Evolutionary conservation across 2,888 invertebrate genomes (phyloP), one percentile per base, ranked within the genome.

Genomic region (Epistrophe grossulariae): DNA sequence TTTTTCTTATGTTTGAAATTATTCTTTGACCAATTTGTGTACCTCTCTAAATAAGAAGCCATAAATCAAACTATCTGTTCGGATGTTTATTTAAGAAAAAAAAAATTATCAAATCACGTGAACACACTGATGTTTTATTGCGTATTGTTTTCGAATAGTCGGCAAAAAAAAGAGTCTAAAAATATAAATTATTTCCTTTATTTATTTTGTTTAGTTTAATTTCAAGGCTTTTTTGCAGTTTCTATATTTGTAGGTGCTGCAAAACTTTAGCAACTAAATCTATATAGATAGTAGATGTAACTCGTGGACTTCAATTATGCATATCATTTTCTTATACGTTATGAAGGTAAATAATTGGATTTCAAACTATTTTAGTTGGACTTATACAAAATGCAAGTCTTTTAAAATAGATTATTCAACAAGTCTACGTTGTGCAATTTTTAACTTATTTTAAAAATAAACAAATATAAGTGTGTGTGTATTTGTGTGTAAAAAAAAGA

Each of bases 291-390:
- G 31, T 6, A 38, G 11, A 66, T 66, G 19, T 50, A 66, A 66
- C 31, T 66, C 10, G 48, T 66, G 35, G n/a, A 64, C n/a, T 40
- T 19, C 3, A 64, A n/a, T 43, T 28, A 45, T 31, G 31, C 13
- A 48, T 35, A n/a, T 6, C n/a, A 5, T 48, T 35, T 5, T 17
- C 11, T n/a, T 31, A 5, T 66, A 4, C 7, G 35, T 38, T n/a
- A 35, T 48, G 17, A 19, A 17, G 35, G 28, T 17, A n/a, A 50
- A 68, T 68, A 68, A 68, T 68, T 68, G 38, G 68, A 68, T 68
- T 68, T 48, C 0, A 66, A 48, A n/a, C 10, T 2, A 0, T 59
- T 40, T 28, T 24, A 24, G 3, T n/a, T 31, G 1, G 8, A 28
- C 15, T 55, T n/a, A 7, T 2, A 35, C 17, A 38, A 35, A 15